These are phyloP conservation scores for Tipula vernalis DNA, from an alignment of 2,888 invertebrate species.

Conservation along the genomic window DNA sequence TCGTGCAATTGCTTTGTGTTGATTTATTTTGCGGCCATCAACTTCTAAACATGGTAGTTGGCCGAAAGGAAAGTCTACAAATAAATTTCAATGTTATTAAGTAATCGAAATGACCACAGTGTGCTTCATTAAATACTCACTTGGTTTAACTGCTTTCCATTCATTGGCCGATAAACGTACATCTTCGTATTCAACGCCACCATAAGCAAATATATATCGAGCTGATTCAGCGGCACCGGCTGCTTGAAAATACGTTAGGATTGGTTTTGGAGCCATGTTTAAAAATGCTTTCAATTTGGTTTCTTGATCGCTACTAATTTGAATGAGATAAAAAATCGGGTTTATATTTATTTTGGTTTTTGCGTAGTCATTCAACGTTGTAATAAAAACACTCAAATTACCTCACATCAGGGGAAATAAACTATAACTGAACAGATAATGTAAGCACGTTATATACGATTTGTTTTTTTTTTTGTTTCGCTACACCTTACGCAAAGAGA, in stretches of 20 bases:
- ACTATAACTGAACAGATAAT: no score
- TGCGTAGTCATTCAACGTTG: no score
- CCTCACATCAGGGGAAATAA: not conserved
- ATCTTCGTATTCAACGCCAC: constrained; percentile 48
- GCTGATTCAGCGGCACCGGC: constrained; percentile 50
- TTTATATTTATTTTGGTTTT: no score
- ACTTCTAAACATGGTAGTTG: constrained; percentile 49
- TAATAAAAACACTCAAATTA: not conserved
- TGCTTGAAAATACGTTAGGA: constrained; percentile 41
- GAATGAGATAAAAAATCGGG: not conserved
- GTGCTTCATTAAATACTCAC: constrained; percentile 26
- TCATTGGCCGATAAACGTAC: constrained; percentile 40
- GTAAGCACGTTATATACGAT: no score
- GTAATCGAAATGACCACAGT: not conserved
- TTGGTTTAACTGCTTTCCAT: constrained; percentile 43
- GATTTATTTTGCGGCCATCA: constrained; percentile 45
- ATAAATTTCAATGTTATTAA: not conserved
- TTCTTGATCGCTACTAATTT: not conserved
- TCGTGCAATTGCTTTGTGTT: constrained; percentile 48
- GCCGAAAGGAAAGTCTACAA: constrained; percentile 42
- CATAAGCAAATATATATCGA: constrained; percentile 47
- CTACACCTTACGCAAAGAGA: not conserved
- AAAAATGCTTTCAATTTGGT: not conserved
- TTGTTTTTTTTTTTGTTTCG: no score
- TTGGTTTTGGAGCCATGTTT: not conserved